Percentiles rank a stretch among this genome's conserved stretches.
phyloP scores from a whole-genome alignment of 2,888 invertebrate genomes.

The Cerceris rybyensis region DNA sequence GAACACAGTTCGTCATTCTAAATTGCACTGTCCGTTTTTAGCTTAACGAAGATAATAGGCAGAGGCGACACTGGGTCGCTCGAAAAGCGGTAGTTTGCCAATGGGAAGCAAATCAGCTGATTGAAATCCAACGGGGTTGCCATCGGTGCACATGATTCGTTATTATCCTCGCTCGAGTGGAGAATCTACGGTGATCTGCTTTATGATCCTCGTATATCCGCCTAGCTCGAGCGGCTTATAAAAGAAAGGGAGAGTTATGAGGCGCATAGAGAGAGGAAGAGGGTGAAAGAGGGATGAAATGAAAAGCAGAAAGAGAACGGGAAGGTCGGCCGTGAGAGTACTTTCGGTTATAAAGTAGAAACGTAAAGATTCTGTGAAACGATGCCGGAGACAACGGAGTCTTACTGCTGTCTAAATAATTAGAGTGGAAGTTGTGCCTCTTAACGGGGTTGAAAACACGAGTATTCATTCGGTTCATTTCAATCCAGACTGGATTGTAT shows the following conservation, averaged over 20 bases:
- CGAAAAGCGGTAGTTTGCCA: background rate
- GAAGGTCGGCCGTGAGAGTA: background rate
- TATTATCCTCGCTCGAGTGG: slow-evolving; percentile 11
- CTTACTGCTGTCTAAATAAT: slow-evolving; percentile 26
- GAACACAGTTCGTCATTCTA: too few species aligned
- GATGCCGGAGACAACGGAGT: slow-evolving; percentile 1
- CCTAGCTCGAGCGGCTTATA: slow-evolving; percentile 5
- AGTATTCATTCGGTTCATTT: too few species aligned
- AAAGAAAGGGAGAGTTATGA: slow-evolving; percentile 15
- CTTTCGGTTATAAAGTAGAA: background rate
- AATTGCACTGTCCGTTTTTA: too few species aligned
- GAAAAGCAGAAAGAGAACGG: slow-evolving; percentile 11
- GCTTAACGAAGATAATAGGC: too few species aligned
- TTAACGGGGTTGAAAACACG: background rate
- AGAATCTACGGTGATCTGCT: slow-evolving; percentile 21
- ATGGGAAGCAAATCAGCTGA: slow-evolving; percentile 31
- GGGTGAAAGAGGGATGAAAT: slow-evolving; percentile 17
- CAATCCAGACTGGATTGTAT: too few species aligned
- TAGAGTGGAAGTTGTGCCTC: background rate
- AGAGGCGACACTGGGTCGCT: too few species aligned
- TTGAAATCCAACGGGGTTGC: slow-evolving; percentile 22
- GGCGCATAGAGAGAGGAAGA: too few species aligned
- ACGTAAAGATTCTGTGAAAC: slow-evolving; percentile 2
- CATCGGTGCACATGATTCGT: slow-evolving; percentile 12
- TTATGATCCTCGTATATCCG: slow-evolving; percentile 18